These are phyloP conservation scores for Mactromeris polynyma DNA, from an alignment of 2,888 invertebrate genomes.

Conservation along the genomic window DNA sequence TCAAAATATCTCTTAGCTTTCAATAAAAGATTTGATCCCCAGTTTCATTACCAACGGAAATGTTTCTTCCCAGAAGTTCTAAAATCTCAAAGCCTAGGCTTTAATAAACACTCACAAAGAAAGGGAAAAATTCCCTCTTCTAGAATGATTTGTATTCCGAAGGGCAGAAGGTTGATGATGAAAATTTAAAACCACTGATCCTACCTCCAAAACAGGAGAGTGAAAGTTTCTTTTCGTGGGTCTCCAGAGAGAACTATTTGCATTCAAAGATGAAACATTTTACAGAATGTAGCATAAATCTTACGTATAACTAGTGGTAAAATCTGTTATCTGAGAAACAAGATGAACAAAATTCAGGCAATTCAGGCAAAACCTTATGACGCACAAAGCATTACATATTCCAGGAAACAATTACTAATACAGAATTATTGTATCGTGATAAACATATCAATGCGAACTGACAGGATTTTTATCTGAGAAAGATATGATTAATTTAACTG, in stretches of 20 bases:
- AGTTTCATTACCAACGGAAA: neutral
- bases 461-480: too few species aligned
- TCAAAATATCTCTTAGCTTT: neutral
- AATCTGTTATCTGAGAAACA: neutral
- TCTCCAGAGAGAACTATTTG: neutral
- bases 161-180: conserved; percentile 2
- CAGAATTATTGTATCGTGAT: too few species aligned
- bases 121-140: neutral
- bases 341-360: neutral
- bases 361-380: neutral
- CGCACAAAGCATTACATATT: too few species aligned
- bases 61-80: neutral
- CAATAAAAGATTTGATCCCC: conserved; percentile 9
- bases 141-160: neutral
- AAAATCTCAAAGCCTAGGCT: neutral
- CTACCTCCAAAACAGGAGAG: conserved; percentile 11
- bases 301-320: neutral
- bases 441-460: too few species aligned
- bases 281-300: neutral
- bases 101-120: neutral
- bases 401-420: too few species aligned
- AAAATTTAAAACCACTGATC: conserved; percentile 2
- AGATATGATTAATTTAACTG: too few species aligned
- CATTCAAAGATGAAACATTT: conserved; percentile 9
- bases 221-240: neutral